Conservation (phyloP, 1,140 invertebrate genomes). For the Drosophila tristis region DNA sequence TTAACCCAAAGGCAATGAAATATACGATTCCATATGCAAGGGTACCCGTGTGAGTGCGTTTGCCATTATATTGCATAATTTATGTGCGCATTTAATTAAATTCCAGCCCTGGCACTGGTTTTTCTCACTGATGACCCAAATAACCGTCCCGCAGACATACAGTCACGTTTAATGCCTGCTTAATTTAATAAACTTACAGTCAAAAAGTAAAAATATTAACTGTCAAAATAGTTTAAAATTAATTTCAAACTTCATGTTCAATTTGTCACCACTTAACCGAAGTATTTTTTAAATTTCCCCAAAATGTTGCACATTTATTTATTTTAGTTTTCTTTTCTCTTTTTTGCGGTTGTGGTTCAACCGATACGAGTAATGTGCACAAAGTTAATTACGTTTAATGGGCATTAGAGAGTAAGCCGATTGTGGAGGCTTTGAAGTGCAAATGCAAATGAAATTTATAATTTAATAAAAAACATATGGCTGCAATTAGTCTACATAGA, state of each 20-base stretch:
- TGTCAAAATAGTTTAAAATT: constrained; percentile 59
- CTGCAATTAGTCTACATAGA: constrained; percentile 16
- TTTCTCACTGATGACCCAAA: constrained; percentile 58
- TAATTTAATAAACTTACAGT: constrained; percentile 59
- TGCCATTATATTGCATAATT: constrained; percentile 75
- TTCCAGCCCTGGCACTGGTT: constrained; percentile 64
- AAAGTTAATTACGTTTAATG: constrained; percentile 70
- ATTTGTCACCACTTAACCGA: constrained; percentile 53
- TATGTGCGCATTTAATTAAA: constrained; percentile 78
- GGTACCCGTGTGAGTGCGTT: constrained; percentile 37
- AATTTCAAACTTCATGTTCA: constrained; percentile 45
- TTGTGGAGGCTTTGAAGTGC: constrained; percentile 25
- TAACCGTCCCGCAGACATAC: constrained; percentile 14
- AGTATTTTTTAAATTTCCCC: constrained; percentile 12
- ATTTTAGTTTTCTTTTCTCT: too few species aligned
- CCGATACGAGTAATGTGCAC: constrained; percentile 27
- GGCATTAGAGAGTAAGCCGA: constrained; percentile 54
- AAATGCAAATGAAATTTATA: constrained; percentile 38
- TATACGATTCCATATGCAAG: constrained; percentile 13
- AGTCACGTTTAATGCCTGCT: constrained; percentile 42
- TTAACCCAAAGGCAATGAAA: constrained; percentile 18
- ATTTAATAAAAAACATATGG: constrained; percentile 29
- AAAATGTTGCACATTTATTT: constrained; percentile 4
- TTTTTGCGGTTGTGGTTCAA: too few species aligned
- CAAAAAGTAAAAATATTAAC: constrained; percentile 51